phyloP scores from a whole-genome alignment of 2,113 vertebrate species.

The Ahaetulla prasina region DNA sequence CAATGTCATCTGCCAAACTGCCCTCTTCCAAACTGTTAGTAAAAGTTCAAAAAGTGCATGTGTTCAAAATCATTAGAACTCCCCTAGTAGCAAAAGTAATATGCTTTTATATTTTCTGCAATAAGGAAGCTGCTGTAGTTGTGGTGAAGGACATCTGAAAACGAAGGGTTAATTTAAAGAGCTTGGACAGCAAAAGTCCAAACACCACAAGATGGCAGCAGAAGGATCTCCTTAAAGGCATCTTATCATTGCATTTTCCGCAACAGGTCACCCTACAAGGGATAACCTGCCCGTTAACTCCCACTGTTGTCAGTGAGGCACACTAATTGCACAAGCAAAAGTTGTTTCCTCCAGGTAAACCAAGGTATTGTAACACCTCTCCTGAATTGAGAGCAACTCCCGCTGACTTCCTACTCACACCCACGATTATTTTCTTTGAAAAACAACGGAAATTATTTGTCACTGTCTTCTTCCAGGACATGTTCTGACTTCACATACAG shows the following conservation, averaged over 20 bases:
- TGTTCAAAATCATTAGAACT: neutral
- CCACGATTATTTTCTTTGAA: neutral
- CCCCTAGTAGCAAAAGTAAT: neutral
- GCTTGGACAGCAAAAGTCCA: neutral
- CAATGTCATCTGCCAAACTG: neutral
- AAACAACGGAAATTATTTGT: neutral
- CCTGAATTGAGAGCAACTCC: neutral
- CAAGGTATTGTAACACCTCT: neutral
- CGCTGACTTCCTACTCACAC: neutral
- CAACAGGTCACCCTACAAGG: neutral
- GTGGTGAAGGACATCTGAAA: neutral
- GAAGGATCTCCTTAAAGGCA: neutral
- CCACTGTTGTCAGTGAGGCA: neutral
- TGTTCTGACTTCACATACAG: neutral
- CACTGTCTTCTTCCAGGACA: neutral
- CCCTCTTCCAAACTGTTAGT: neutral
- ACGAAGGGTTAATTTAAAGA: neutral
- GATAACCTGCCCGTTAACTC: neutral
- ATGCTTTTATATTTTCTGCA: neutral
- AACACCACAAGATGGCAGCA: neutral
- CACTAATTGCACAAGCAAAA: neutral
- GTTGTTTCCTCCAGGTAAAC: neutral
- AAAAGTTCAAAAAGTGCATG: neutral
- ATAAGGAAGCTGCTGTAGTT: neutral
- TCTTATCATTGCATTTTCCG: neutral